Conservation (phyloP, 2,888 invertebrate genomes). For the Eristalis pertinax region DNA sequence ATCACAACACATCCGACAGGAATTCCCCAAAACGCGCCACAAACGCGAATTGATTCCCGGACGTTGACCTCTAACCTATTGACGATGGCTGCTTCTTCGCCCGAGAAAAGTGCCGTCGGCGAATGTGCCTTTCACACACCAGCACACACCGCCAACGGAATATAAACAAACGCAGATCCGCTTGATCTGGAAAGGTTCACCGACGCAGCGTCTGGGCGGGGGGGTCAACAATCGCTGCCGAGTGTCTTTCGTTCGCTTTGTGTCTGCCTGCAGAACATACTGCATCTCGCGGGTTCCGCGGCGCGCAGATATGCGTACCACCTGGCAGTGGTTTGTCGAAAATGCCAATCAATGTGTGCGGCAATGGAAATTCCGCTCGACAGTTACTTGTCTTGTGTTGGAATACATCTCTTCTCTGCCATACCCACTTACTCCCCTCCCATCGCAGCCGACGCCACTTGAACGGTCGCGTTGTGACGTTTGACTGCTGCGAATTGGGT, state of each 20-base stretch:
- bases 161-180: constrained; percentile 54
- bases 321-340: constrained; percentile 69
- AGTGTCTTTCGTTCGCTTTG: constrained; percentile 23
- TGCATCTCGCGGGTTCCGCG: neutral
- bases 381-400: constrained; percentile 53
- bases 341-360: constrained; percentile 66
- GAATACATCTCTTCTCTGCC: constrained; percentile 20
- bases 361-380: constrained; percentile 63
- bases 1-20: constrained; percentile 41
- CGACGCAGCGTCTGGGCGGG: constrained; percentile 14
- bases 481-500: constrained; percentile 56
- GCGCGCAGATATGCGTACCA: constrained; percentile 66
- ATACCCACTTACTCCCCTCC: neutral
- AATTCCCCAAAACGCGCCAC: constrained; percentile 34
- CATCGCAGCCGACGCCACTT: neutral
- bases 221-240: constrained; percentile 59
- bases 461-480: constrained; percentile 2
- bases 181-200: constrained; percentile 55
- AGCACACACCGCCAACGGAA: constrained; percentile 23
- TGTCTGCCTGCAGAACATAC: neutral
- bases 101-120: constrained; percentile 42
- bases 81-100: constrained; percentile 31
- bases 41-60: constrained; percentile 48
- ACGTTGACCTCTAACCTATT: constrained; percentile 64
- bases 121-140: constrained; percentile 60